These are phyloP conservation scores for Podiceps cristatus DNA, from an alignment of 2,113 vertebrate species.

Conservation along the genomic window DNA sequence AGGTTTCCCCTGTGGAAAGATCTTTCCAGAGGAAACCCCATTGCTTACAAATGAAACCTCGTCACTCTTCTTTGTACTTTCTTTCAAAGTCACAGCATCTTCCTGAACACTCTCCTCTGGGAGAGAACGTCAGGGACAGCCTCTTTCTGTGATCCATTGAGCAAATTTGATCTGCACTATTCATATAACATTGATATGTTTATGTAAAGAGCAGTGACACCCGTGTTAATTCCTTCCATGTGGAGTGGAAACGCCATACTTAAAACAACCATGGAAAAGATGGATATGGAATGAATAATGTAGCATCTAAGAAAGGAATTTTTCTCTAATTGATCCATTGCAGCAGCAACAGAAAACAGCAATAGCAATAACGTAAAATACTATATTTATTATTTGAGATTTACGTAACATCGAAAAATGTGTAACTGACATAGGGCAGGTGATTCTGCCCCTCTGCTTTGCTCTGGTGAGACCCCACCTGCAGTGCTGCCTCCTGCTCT, in stretches of 20 bases:
- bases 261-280: not conserved
- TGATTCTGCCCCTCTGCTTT: too few species aligned
- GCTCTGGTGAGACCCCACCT: too few species aligned
- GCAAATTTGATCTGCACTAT: not conserved
- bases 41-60: not conserved
- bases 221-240: not conserved
- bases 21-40: not conserved
- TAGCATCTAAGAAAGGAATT: not conserved
- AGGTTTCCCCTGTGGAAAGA: not conserved
- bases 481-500: too few species aligned
- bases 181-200: not conserved
- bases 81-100: not conserved
- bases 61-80: not conserved
- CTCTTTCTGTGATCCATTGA: not conserved
- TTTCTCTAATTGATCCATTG: not conserved
- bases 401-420: not conserved
- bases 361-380: not conserved
- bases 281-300: not conserved
- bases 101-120: not conserved
- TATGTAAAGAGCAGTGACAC: not conserved
- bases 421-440: too few species aligned
- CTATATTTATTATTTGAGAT: not conserved
- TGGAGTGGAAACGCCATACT: not conserved
- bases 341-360: not conserved
- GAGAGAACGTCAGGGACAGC: not conserved